These are phyloP conservation scores for Psittacus erithacus DNA, from an alignment of 2,113 vertebrate species.

Conservation along the genomic window DNA sequence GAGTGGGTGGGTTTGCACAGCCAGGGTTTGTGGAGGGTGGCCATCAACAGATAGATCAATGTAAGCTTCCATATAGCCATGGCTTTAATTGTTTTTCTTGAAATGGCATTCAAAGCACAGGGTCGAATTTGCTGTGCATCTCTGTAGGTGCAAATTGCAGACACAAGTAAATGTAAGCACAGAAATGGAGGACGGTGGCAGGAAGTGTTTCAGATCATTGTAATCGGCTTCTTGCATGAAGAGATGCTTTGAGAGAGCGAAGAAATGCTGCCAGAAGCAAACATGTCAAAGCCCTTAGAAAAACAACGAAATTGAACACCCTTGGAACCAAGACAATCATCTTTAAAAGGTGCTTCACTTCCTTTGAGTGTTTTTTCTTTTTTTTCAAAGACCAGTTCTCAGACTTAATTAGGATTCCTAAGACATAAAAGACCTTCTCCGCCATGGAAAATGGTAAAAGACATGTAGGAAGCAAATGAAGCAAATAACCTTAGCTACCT, in stretches of 20 bases:
- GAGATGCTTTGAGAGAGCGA: neutral
- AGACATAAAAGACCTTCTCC: slow-evolving; percentile 68
- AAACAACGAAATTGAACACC: neutral
- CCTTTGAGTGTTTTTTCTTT: neutral
- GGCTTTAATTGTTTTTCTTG: neutral
- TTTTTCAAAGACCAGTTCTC: slow-evolving; percentile 19
- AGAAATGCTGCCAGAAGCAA: slow-evolving; percentile 40
- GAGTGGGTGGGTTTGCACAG: neutral
- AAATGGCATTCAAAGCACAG: neutral
- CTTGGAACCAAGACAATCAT: slow-evolving; percentile 8
- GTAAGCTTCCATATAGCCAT: neutral
- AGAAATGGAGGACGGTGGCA: neutral
- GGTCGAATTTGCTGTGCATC: neutral
- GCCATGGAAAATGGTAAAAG: slow-evolving; percentile 45
- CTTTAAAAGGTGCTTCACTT: slow-evolving; percentile 27
- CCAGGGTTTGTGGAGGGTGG: neutral
- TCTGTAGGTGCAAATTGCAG: neutral
- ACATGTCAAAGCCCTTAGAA: slow-evolving; percentile 7
- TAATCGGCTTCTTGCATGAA: neutral
- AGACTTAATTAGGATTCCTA: slow-evolving; percentile 64
- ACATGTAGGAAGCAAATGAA: slow-evolving; percentile 59
- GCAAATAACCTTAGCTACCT: slow-evolving; percentile 54
- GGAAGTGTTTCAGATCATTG: neutral
- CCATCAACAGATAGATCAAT: accelerated
- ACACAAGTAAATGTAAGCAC: neutral